Evolutionary conservation across 2,888 invertebrate genomes (phyloP).

Genomic region (Conomelus anceps): DNA sequence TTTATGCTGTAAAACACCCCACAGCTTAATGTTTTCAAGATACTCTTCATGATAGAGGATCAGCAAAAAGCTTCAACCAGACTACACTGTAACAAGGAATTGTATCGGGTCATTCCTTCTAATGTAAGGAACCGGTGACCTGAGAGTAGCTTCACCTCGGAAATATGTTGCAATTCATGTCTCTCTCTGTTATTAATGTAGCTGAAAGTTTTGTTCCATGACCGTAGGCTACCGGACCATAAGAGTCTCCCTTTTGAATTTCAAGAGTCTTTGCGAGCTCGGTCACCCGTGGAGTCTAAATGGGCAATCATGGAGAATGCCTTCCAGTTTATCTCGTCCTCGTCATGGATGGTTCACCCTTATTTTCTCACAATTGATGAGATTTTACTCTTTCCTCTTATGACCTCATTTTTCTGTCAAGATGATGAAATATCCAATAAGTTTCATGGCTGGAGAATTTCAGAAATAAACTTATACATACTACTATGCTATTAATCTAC

Average conservation of each 20-base stretch:
- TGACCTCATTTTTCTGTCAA: neutral
- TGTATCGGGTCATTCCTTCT: neutral
- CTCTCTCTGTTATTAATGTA: neutral
- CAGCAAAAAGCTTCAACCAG: neutral
- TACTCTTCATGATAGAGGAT: neutral
- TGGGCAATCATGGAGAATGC: neutral
- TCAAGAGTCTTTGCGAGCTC: neutral
- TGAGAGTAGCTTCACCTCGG: neutral
- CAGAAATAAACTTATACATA: no score
- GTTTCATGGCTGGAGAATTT: no score
- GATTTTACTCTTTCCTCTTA: neutral
- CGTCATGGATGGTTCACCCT: neutral
- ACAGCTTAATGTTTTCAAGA: neutral
- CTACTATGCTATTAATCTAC: no score
- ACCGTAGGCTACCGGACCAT: neutral
- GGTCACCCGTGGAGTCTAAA: neutral
- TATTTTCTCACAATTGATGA: neutral
- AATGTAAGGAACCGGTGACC: neutral
- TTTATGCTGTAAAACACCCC: neutral
- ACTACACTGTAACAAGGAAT: no score
- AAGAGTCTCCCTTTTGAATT: neutral
- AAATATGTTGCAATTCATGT: neutral
- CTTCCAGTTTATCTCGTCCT: neutral
- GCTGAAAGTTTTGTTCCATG: neutral
- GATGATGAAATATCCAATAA: neutral